Evolutionary conservation across 1,140 invertebrate species (phyloP).

Genomic region (Ylistrum balloti): DNA sequence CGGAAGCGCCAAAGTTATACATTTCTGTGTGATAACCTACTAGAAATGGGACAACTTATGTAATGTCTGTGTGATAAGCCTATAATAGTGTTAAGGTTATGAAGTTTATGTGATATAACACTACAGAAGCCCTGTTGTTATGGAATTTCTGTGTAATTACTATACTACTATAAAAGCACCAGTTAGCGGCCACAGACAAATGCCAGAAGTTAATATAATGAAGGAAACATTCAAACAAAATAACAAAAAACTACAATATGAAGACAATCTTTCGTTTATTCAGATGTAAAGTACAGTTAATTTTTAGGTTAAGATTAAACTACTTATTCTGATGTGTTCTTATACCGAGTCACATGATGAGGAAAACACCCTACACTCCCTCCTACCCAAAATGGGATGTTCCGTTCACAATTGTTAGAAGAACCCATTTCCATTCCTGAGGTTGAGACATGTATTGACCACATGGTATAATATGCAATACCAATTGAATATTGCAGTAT

Average conservation of each 20-base stretch:
- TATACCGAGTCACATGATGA: slow-evolving; percentile 15
- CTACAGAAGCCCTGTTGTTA: too few species aligned
- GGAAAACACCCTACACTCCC: slow-evolving; percentile 8
- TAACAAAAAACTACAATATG: neutral
- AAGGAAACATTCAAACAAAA: neutral
- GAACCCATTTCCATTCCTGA: slow-evolving; percentile 32
- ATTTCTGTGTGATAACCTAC: too few species aligned
- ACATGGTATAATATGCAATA: slow-evolving; percentile 35
- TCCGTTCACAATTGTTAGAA: slow-evolving; percentile 1
- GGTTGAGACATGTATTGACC: slow-evolving; percentile 32
- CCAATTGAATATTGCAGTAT: slow-evolving; percentile 29
- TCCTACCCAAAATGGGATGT: slow-evolving; percentile 27
- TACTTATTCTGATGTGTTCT: neutral
- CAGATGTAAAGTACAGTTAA: slow-evolving; percentile 35
- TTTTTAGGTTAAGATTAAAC: slow-evolving; percentile 33
- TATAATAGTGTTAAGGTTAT: too few species aligned
- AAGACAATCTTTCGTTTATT: slow-evolving; percentile 40
- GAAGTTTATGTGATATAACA: too few species aligned
- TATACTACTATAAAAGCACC: too few species aligned
- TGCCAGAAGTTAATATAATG: too few species aligned
- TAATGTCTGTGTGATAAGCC: too few species aligned
- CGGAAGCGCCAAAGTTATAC: too few species aligned
- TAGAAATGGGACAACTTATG: too few species aligned
- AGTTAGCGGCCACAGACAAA: too few species aligned
- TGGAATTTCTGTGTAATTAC: too few species aligned